Evolutionary conservation across 2,888 invertebrate genomes (phyloP).

Genomic region (Therioaphis trifolii): DNA sequence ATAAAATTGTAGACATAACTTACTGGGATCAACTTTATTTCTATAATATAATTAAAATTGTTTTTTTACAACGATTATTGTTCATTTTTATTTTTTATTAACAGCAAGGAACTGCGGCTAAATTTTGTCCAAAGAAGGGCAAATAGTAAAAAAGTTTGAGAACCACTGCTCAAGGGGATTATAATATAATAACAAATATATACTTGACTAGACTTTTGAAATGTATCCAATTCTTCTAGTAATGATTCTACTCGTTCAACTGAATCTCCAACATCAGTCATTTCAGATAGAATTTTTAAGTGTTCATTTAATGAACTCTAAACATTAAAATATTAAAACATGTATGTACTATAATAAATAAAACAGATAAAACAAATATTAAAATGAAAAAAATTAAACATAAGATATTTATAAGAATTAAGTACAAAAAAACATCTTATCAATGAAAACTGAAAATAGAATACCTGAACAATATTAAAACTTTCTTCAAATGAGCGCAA

Average conservation of each 20-base stretch:
- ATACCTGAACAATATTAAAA: slow-evolving; percentile 89
- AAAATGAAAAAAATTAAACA: neutral
- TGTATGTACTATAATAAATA: neutral
- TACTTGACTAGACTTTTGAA: slow-evolving; percentile 80
- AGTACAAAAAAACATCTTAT: neutral
- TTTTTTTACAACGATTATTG: too few relatives aligned
- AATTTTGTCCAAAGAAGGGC: too few relatives aligned
- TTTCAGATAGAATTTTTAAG: slow-evolving; percentile 81
- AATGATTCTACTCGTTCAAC: slow-evolving; percentile 82
- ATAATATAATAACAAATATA: slow-evolving; percentile 65
- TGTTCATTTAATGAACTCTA: slow-evolving; percentile 82
- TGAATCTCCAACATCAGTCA: slow-evolving; percentile 92
- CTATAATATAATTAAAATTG: too few relatives aligned
- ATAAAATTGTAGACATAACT: too few relatives aligned
- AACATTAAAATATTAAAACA: slow-evolving; percentile 66
- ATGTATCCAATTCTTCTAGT: slow-evolving; percentile 80
- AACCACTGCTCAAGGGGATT: too few relatives aligned
- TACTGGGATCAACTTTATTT: too few relatives aligned
- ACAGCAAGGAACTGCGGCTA: too few relatives aligned
- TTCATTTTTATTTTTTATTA: too few relatives aligned
- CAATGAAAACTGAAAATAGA: too few relatives aligned
- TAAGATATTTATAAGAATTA: neutral
- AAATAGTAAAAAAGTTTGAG: too few relatives aligned
- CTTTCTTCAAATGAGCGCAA: slow-evolving; percentile 94
- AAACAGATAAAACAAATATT: neutral